These are phyloP conservation scores for Hydropsyche betteni DNA, from an alignment of 2,888 invertebrate genomes.

Conservation along the genomic window DNA sequence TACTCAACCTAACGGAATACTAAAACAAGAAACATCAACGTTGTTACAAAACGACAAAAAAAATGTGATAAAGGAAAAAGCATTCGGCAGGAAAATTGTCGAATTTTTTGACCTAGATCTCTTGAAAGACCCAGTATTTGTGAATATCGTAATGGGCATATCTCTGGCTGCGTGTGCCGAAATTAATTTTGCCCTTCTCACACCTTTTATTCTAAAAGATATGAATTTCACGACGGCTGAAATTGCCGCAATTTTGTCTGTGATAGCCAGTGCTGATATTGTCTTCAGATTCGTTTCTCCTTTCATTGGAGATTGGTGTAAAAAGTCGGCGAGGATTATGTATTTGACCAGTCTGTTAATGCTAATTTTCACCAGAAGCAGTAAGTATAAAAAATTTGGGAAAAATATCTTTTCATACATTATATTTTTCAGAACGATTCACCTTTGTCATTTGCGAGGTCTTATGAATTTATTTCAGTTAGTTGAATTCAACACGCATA, in stretches of 20 bases:
- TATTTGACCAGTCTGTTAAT: constrained; percentile 70
- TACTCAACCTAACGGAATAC: constrained; percentile 5
- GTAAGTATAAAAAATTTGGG: constrained; percentile 62
- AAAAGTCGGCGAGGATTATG: constrained; percentile 71
- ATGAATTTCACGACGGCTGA: constrained; percentile 67
- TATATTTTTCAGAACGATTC: too few relatives aligned
- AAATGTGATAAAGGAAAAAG: constrained; percentile 53
- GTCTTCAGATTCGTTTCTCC: constrained; percentile 71
- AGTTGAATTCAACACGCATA: too few relatives aligned
- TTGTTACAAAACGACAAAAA: constrained; percentile 40
- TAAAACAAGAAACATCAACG: constrained; percentile 31
- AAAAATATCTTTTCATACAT: too few relatives aligned
- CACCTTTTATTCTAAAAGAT: constrained; percentile 74
- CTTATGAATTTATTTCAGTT: too few relatives aligned
- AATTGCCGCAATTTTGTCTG: constrained; percentile 72
- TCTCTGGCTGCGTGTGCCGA: constrained; percentile 75
- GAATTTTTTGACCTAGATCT: constrained; percentile 72
- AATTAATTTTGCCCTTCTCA: constrained; percentile 72
- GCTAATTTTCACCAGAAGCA: constrained; percentile 68
- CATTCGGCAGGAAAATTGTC: constrained; percentile 58
- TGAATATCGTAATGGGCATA: constrained; percentile 74
- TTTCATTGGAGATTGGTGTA: constrained; percentile 72
- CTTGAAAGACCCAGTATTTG: constrained; percentile 72
- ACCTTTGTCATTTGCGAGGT: too few relatives aligned
- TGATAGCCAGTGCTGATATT: constrained; percentile 68